Evolutionary conservation across 2,888 invertebrate genomes (phyloP).

Genomic region (Chalcosyrphus nemorum): DNA sequence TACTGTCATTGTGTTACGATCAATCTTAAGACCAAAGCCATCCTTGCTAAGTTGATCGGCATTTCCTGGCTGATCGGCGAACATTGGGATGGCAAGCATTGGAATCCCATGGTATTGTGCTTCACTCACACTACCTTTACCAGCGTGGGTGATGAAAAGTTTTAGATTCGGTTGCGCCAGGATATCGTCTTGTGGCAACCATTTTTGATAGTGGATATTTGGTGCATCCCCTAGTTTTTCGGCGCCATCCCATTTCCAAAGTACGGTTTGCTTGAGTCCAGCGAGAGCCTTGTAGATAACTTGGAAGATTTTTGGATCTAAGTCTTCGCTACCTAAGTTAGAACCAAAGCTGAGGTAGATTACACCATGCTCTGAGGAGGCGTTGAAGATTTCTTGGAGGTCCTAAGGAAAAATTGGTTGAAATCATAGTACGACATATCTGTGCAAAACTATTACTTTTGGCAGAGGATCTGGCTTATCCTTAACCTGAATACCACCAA

Average conservation of each 20-base stretch:
- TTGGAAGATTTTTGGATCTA: conserved; percentile 82
- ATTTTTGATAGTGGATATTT: conserved; percentile 79
- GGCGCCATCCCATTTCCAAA: conserved; percentile 85
- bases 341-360: conserved; percentile 79
- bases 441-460: too few species aligned
- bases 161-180: conserved; percentile 88
- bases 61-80: conserved; percentile 90
- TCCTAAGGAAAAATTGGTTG: conserved; percentile 26
- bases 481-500: conserved; percentile 81
- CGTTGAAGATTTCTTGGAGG: conserved; percentile 75
- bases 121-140: conserved; percentile 88
- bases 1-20: conserved; percentile 32
- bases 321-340: conserved; percentile 74
- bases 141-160: conserved; percentile 79
- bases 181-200: conserved; percentile 86
- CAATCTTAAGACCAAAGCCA: conserved; percentile 79
- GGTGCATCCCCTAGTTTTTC: conserved; percentile 74
- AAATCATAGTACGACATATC: background rate
- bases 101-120: conserved; percentile 90
- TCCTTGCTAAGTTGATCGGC: conserved; percentile 87
- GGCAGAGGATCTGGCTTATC: conserved; percentile 78
- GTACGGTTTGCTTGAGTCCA: conserved; percentile 84
- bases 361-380: conserved; percentile 78
- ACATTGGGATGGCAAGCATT: conserved; percentile 88
- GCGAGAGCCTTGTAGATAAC: conserved; percentile 84